Evolutionary conservation across 2,888 invertebrate species (phyloP), one percentile per base, ranked within the genome.

Genomic region (Hofmannophila pseudospretella): DNA sequence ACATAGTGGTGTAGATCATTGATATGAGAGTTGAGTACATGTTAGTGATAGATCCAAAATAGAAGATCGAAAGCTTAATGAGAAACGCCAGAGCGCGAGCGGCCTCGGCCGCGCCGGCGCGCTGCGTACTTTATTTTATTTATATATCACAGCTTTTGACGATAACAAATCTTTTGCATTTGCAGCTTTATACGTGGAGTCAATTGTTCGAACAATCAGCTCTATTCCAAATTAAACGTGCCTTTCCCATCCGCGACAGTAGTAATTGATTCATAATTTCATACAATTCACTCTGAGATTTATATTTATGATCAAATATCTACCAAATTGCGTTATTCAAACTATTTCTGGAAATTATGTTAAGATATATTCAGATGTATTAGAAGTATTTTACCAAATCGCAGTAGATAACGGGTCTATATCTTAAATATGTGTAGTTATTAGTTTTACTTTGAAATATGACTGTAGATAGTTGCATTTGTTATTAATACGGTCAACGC

Each of bases 141-240:
- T 58, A 68, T 81, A 85, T 86, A 86, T 86, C 86, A 86, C 86
- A 86, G 86, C 85, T 85, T 86, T 86, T 86, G 86, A 86, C 86
- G 86, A 85, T 85, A 81, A 85, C 82, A 81, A 84, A 85, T 82
- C 80, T 84, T 84, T 85, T 85, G 84, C 86, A 82, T 78, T 84
- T 82, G 82, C 76, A 82, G 84, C 80, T 84, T 78, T 65, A 70
- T 67, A 67, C 59, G 81, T 76, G 79, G 79, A 80, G 76, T 69
- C 63, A 71, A 82, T 78, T 69, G 62, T 82, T 78, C 85, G 84
- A 85, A 81, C 85, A 73, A 82, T 76, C 67, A 73, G 67, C 72
- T 58, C 58, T 52, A 44, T 47, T 37, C 44, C 42, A 42, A 47
- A 49, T 33, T 37, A 41, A 41, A 38, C 32, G 25, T 26, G 30